phyloP scores from a whole-genome alignment of 2,113 vertebrate species.

The Plecturocebus donacophilus region DNA sequence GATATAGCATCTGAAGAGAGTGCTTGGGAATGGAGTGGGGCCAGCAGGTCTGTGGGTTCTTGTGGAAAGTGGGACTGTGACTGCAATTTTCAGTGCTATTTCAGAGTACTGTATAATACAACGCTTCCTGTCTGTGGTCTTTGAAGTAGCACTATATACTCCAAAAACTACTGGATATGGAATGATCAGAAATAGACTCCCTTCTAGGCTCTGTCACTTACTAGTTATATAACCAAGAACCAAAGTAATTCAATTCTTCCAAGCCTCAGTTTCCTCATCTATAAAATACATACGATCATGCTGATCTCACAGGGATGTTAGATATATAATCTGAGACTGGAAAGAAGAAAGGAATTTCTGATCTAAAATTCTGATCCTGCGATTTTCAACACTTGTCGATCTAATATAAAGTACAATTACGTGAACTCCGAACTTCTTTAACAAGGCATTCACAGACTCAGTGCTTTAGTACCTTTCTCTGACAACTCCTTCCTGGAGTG shows the following conservation, averaged over 20 bases:
- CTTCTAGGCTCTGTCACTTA: not conserved
- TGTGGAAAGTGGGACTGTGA: too few species aligned
- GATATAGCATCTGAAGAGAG: too few species aligned
- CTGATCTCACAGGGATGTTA: not conserved
- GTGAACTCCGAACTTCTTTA: not conserved
- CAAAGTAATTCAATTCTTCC: not conserved
- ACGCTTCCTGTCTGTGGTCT: not conserved
- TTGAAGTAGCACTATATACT: not conserved
- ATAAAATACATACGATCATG: not conserved
- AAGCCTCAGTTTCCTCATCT: not conserved
- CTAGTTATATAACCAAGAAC: not conserved
- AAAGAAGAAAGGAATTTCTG: slow-evolving; percentile 15
- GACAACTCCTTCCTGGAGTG: not conserved
- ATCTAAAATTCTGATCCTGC: not conserved
- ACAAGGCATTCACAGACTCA: not conserved
- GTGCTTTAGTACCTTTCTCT: not conserved
- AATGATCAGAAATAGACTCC: not conserved
- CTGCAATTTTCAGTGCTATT: not conserved
- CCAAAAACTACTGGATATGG: not conserved
- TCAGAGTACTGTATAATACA: not conserved
- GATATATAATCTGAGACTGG: not conserved
- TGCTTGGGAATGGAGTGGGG: too few species aligned
- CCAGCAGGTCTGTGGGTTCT: too few species aligned
- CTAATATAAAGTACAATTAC: not conserved
- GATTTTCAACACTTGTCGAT: not conserved